A percentile compares a stretch with the other conserved stretches of the same genome.
These are phyloP conservation scores for Caenorhabditis japonica DNA, from an alignment of 2,888 invertebrate genomes.

Conservation along the genomic window DNA sequence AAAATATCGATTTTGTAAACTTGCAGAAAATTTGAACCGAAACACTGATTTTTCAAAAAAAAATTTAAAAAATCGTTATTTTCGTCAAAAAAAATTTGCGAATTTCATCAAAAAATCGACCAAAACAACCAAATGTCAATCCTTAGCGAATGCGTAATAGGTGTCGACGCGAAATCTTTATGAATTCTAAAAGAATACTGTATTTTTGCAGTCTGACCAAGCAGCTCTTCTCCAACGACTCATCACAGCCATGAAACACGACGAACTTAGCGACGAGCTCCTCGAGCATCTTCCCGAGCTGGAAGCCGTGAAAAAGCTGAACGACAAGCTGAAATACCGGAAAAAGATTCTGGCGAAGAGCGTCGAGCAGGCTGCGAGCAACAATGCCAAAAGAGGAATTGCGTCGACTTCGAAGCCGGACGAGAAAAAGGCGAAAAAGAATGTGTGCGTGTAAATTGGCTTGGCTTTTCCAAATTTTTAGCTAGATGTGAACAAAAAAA, in stretches of 20 bases:
- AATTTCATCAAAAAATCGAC: too few species aligned
- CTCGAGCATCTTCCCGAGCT: constrained; percentile 69
- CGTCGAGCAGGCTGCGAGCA: constrained; percentile 46
- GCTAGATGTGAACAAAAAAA: not conserved
- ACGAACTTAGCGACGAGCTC: constrained; percentile 63
- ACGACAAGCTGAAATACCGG: constrained; percentile 71
- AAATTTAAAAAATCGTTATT: too few species aligned
- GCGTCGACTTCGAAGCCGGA: constrained; percentile 3
- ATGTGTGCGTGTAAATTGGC: constrained; percentile 42
- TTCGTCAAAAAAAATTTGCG: too few species aligned
- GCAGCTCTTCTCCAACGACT: constrained; percentile 55
- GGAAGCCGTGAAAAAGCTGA: constrained; percentile 54
- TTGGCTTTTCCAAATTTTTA: not conserved
- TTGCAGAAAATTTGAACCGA: too few species aligned
- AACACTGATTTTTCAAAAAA: too few species aligned
- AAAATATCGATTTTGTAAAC: too few species aligned
- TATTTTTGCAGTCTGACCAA: constrained; percentile 51
- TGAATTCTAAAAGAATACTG: too few species aligned
- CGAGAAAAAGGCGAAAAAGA: constrained; percentile 51
- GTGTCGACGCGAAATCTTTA: too few species aligned
- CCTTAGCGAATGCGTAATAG: too few species aligned
- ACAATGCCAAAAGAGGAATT: constrained; percentile 37
- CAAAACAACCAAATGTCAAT: too few species aligned
- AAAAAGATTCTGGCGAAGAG: constrained; percentile 66
- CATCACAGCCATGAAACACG: constrained; percentile 61